Evolutionary conservation across 2,113 vertebrate genomes (phyloP).

Genomic region (Entomyzon cyanotis): DNA sequence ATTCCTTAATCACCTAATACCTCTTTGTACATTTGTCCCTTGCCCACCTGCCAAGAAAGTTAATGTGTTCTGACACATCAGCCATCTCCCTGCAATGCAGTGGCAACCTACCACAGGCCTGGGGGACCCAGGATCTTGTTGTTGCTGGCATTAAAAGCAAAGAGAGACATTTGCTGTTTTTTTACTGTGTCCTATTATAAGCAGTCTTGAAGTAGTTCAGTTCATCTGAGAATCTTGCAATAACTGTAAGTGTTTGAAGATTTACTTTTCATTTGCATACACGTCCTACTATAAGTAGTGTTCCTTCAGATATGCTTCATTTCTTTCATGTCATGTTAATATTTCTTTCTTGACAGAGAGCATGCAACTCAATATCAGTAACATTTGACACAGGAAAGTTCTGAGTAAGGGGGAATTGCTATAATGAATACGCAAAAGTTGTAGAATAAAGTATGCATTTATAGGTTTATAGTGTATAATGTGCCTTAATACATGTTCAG

Average conservation of each 20-base stretch:
- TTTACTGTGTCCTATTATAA: background rate
- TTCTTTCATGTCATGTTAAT: background rate
- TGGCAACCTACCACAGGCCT: background rate
- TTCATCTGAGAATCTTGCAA: background rate
- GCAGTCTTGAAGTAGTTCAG: background rate
- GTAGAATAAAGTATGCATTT: background rate
- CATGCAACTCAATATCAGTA: background rate
- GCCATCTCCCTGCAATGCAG: background rate
- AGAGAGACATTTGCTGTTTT: background rate
- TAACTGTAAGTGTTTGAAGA: background rate
- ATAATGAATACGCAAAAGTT: background rate
- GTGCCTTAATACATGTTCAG: no score
- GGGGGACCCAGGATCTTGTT: background rate
- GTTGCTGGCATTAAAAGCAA: background rate
- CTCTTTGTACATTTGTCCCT: background rate
- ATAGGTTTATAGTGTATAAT: background rate
- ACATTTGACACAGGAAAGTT: background rate
- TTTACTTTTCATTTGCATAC: background rate
- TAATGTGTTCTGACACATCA: background rate
- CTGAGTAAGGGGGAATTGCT: background rate
- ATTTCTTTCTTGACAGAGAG: background rate
- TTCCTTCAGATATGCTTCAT: background rate
- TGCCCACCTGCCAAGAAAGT: background rate
- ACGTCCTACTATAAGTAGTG: background rate
- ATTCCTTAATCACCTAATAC: background rate